Evolutionary conservation across 2,113 vertebrate genomes (phyloP).

Genomic region (Neolamprologus longior): DNA sequence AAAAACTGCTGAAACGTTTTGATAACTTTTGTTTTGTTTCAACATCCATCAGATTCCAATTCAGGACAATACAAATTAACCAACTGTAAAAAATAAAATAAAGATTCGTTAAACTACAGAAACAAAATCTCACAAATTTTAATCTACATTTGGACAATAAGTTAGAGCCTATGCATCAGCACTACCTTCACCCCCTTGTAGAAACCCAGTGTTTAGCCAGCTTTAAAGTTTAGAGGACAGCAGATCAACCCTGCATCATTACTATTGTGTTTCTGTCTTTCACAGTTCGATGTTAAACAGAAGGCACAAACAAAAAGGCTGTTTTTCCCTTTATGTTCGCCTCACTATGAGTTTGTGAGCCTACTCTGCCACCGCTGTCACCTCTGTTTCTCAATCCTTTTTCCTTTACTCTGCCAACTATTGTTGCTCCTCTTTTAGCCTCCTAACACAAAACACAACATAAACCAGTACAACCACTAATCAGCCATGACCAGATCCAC

Average conservation of each 20-base stretch:
- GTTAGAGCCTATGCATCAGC: rapidly evolving
- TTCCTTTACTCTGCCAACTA: not conserved
- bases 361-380: not conserved
- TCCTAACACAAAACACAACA: not conserved
- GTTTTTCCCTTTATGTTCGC: not conserved
- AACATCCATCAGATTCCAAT: not conserved
- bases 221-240: not conserved
- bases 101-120: not conserved
- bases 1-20: not conserved
- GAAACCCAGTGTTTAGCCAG: not conserved
- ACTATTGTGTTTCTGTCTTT: not conserved
- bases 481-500: not conserved
- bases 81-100: not conserved
- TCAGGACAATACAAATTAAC: not conserved
- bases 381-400: not conserved
- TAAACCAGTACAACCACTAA: not conserved
- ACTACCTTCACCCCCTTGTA: not conserved
- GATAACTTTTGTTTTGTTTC: not conserved
- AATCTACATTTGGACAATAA: not conserved
- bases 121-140: rapidly evolving
- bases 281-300: not conserved
- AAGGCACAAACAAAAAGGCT: not conserved
- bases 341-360: not conserved
- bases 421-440: not conserved
- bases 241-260: not conserved